These are phyloP conservation scores for Trachelus troglodyta DNA, from an alignment of 2,888 invertebrate genomes.

Conservation along the genomic window DNA sequence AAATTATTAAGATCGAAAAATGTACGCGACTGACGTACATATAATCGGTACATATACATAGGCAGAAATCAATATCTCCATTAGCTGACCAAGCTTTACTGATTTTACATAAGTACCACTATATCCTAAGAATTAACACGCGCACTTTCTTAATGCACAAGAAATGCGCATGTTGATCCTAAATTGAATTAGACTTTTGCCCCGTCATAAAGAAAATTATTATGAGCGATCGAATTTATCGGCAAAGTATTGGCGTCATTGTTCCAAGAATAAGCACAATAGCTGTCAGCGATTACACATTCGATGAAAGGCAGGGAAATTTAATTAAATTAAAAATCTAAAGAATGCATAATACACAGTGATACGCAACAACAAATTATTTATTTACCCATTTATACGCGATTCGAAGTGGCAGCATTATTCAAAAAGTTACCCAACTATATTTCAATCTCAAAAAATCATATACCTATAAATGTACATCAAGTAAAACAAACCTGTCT, in stretches of 20 bases:
- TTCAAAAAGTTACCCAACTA: too few relatives aligned
- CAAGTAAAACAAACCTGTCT: too few relatives aligned
- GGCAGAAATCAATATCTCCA: background rate
- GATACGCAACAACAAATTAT: background rate
- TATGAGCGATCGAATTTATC: background rate
- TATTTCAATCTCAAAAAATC: too few relatives aligned
- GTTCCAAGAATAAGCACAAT: background rate
- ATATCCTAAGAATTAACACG: background rate
- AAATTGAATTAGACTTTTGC: background rate
- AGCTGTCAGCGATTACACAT: background rate
- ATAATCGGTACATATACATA: background rate
- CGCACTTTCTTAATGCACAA: background rate
- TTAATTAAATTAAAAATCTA: background rate
- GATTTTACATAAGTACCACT: background rate
- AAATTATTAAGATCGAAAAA: background rate
- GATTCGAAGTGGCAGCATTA: background rate
- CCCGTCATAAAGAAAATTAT: background rate
- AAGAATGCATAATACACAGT: background rate
- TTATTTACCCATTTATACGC: background rate
- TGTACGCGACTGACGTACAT: background rate
- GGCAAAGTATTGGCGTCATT: background rate
- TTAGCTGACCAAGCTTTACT: background rate
- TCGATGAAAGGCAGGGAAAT: background rate
- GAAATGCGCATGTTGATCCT: background rate
- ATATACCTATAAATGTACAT: too few relatives aligned